Evolutionary conservation across 2,888 invertebrate species (phyloP), one percentile per base, ranked within the genome.

Genomic region (Cabera pusaria): DNA sequence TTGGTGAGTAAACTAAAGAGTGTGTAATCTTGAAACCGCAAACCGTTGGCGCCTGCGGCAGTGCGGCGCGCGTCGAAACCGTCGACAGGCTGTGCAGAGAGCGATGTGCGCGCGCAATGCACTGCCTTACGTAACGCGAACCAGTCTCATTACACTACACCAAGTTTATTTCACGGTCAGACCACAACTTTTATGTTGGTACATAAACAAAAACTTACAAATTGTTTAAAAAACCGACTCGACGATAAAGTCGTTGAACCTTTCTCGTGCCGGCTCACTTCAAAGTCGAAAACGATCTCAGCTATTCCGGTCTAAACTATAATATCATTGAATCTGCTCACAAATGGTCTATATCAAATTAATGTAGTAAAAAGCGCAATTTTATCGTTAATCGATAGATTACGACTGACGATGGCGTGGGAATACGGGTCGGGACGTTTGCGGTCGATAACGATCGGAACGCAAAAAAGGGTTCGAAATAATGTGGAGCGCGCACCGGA

Each of bases 401-500:
- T 64, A 75, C 70, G 74, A 78, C 76, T 69, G 64, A 65, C 59
- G 57, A 64, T 64, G 59, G 70, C 82, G 84, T 86, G 87, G 79
- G 85, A 86, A 85, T 72, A 69, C 57, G 54, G 66, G 74, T 80
- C 69, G 75, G 56, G 72, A 75, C 72, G 77, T 84, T 80, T 78
- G 83, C 78, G 81, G 79, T 82, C 73, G 79, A 82, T 84, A 82
- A 81, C 78, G 75, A 85, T 82, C 76, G 72, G 63, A 74, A 72
- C 78, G 82, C 83, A 88, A 87, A 87, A 88, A 88, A 85, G 81
- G 84, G 82, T 74, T 71, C 72, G 68, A 75, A 72, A 74, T 83
- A 80, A 83, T 79, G 66, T 77, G 74, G 66, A 70, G 69, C 63
- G 64, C 68, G 45, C 62, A 64, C 55, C 63, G 49, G 59, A 74